Conservation (phyloP, 2,113 vertebrate species). For the Calidris pygmaea region DNA sequence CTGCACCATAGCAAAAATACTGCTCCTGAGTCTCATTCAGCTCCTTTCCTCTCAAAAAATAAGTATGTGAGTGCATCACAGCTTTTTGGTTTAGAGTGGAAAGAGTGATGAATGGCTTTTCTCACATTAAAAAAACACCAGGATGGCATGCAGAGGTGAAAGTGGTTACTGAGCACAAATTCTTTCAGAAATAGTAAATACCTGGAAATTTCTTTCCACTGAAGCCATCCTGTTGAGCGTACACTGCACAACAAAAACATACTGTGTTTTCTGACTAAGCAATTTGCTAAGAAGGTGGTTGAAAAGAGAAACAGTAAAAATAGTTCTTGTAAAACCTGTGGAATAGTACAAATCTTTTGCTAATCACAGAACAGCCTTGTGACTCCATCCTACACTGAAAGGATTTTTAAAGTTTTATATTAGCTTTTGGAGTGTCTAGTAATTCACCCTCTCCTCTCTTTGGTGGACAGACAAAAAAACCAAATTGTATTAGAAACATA, state of each 20-base stretch:
- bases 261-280: slow-evolving; percentile 7
- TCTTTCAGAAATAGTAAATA: slow-evolving; percentile 14
- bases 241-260: background rate
- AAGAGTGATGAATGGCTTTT: slow-evolving; percentile 28
- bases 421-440: background rate
- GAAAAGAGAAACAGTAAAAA: background rate
- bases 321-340: background rate
- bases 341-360: background rate
- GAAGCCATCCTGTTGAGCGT: background rate
- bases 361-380: background rate
- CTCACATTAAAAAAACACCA: background rate
- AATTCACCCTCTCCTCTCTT: background rate
- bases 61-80: background rate
- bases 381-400: background rate
- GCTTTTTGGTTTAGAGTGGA: background rate
- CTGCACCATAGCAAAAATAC: background rate
- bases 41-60: background rate
- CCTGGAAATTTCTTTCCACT: background rate
- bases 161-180: background rate
- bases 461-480: background rate
- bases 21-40: background rate
- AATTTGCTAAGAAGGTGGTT: background rate
- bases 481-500: background rate
- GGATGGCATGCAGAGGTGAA: background rate
- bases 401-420: background rate